Evolutionary conservation across 2,888 invertebrate genomes (phyloP).

Genomic region (Meganola albula): DNA sequence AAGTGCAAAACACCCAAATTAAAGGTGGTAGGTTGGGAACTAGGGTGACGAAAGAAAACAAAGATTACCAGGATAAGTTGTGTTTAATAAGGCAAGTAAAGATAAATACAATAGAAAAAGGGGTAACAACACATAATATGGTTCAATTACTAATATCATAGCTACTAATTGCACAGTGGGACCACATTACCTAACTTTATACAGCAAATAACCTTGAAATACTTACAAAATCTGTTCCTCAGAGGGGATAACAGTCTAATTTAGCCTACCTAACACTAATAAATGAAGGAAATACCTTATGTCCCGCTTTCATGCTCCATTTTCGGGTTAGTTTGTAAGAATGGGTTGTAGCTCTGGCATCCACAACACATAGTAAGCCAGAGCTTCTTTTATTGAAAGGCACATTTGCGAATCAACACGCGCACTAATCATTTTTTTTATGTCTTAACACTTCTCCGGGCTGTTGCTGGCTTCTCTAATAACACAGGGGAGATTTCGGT

Average conservation of each 20-base stretch:
- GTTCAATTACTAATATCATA: too few relatives aligned
- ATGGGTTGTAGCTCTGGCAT: neutral
- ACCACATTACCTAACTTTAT: too few relatives aligned
- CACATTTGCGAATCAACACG: neutral
- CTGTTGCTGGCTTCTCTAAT: neutral
- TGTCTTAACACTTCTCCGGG: neutral
- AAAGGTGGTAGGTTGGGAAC: too few relatives aligned
- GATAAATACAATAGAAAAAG: too few relatives aligned
- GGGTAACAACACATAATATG: too few relatives aligned
- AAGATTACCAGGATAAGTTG: too few relatives aligned
- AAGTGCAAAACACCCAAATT: too few relatives aligned
- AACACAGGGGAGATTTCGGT: neutral
- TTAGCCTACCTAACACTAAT: neutral
- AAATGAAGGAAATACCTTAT: neutral
- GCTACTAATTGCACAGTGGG: too few relatives aligned
- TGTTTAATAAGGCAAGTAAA: too few relatives aligned
- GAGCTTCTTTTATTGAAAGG: neutral
- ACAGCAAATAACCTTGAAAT: too few relatives aligned
- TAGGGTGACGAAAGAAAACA: too few relatives aligned
- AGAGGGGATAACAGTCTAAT: neutral
- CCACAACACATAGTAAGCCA: neutral
- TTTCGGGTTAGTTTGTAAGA: neutral
- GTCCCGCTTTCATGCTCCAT: neutral
- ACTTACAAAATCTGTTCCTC: neutral
- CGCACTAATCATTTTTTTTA: conserved; percentile 1